Evolutionary conservation across 1,140 invertebrate species (phyloP).

Genomic region (Ceratosolen fusciceps): DNA sequence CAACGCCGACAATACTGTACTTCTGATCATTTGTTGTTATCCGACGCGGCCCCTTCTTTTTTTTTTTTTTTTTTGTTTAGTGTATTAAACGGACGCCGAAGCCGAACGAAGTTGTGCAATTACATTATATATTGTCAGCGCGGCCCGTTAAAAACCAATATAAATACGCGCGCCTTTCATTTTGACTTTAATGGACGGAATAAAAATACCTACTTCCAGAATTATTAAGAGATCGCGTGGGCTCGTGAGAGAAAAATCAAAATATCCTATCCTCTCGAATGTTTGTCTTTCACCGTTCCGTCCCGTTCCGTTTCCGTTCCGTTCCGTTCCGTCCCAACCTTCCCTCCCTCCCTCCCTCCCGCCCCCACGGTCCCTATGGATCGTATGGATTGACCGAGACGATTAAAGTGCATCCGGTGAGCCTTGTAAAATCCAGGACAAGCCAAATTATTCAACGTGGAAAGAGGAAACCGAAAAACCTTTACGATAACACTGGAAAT

Average conservation of each 20-base stretch:
- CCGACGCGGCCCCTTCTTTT: no score
- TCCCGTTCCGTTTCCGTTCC: no score
- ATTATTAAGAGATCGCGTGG: slow-evolving; percentile 22
- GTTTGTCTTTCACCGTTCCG: not conserved
- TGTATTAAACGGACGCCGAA: not conserved
- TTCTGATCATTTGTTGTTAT: no score
- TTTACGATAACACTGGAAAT: no score
- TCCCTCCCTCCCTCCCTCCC: no score
- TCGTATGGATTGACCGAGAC: not conserved
- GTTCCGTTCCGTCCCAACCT: no score
- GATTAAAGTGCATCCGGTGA: slow-evolving; percentile 31
- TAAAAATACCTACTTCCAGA: slow-evolving; percentile 7
- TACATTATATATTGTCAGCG: not conserved
- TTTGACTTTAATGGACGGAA: not conserved
- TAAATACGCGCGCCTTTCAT: not conserved
- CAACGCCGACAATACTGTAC: no score
- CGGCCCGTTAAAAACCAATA: not conserved
- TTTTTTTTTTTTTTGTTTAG: no score
- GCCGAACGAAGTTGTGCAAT: slow-evolving; percentile 31
- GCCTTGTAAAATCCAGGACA: not conserved
- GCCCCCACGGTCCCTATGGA: no score
- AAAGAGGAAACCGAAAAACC: not conserved
- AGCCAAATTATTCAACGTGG: not conserved
- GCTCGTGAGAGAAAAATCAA: slow-evolving; percentile 5
- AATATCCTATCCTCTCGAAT: slow-evolving; percentile 5